Base-by-base conservation (phyloP, 2,113 vertebrate species). In the Acanthisitta chloris region DNA sequence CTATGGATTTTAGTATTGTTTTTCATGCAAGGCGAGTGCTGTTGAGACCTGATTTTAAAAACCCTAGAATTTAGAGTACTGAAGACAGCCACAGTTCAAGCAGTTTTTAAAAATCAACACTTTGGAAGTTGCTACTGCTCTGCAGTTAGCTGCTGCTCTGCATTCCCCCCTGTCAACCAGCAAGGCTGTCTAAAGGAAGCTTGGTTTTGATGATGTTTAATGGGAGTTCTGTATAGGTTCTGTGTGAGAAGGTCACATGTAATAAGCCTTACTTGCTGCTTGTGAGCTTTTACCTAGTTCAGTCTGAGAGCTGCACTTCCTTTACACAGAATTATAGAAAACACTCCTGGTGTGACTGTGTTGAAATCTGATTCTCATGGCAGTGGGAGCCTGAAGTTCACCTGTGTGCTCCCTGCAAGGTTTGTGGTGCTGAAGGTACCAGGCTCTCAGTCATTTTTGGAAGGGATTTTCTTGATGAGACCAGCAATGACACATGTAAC, bases 11-110 rank as follows among this genome's bases (percentile, higher is more conserved):
- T 24, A 36, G 33, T 16, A 46, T 6, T 69, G 38, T 38, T 62
- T 72, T 91, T 52, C 34, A 31, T 4, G 6, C n/a, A 16, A 49
- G 9, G 4, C 51, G 26, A 17, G 11, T 77, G 69, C 49, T 78
- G 34, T 43, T 49, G 20, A 64, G 34, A 14, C 18, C n/a, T 65
- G 54, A 24, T 26, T 26, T 61, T n/a, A n/a, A n/a, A n/a, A n/a
- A n/a, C n/a, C n/a, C n/a, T n/a, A n/a, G n/a, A n/a, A n/a, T n/a
- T 23, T 14, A 2, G 48, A 65, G 9, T 2, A 0, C 20, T 87
- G 36, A 70, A 51, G 36, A 43, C 12, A 69, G 10, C 6, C 18
- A 14, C 12, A 26, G 29, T 36, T 66, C 29, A 40, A 51, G 23
- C 0, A 3, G 19, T 17, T 61, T 57, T 57, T 67, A 17, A 69